Evolutionary conservation across 2,888 invertebrate genomes (phyloP), one percentile per base, ranked within the genome.

Genomic region (Protula sp.): DNA sequence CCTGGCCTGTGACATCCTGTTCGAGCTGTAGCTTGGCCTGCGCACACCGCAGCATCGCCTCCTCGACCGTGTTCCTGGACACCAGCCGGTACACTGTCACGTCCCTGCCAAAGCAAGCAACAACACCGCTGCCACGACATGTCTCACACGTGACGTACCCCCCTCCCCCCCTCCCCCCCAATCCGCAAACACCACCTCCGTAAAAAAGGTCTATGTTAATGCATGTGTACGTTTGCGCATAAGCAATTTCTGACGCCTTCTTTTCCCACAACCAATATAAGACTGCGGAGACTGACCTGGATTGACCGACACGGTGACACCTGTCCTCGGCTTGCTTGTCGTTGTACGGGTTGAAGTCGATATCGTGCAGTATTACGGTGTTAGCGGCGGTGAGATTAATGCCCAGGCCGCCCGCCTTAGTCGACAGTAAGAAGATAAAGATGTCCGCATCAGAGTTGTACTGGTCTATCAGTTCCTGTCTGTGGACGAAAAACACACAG

Each of bases 271-370:
- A n/a, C n/a, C n/a, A n/a, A n/a, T n/a, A n/a, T n/a, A n/a, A n/a
- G n/a, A n/a, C n/a, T n/a, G n/a, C n/a, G n/a, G n/a, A n/a, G n/a
- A 9, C 28, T 59, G 14, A 86, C 86, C 80, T 84, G 51, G 79
- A 84, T 74, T 87, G 87, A n/a, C 87, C 87, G 9, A 87, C 82
- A 59, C 87, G 77, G 71, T 87, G 87, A 72, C 86, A 88, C 76
- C 89, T 84, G 83, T 98, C 97, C 80, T 97, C 95, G 0, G 97
- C 97, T 82, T 95, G 85, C 68, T 94, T 95, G 81, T 98, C 97
- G 80, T 97, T 97, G 82, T 97, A 95, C 0, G 97, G 97, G 84
- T 98, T 98, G 81, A 94, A 95, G 84, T 98, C 98, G 55, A 97
- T 92, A 77, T 98, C 98, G 80, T 98, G 95, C 67, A 98, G 89